Evolutionary conservation across 2,113 vertebrate genomes (phyloP), one percentile per base, ranked within the genome.

Genomic region (Martes martes): DNA sequence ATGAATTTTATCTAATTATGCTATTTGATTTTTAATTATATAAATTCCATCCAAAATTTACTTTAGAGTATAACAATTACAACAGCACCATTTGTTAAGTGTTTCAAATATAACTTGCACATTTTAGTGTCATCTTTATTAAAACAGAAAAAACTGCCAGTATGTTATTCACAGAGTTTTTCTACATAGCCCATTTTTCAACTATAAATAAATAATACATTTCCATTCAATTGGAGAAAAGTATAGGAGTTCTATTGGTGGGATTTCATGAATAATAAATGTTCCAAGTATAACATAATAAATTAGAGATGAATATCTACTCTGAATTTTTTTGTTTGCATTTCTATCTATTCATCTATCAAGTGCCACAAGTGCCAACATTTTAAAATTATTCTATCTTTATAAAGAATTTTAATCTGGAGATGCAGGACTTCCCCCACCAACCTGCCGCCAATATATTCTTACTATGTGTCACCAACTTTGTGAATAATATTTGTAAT

Each of bases 211-310:
- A 86, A 86, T 90, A 97, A 91, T 90, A 18, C 2, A 88, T 88
- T 71, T 73, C 21, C 10, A 36, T 91, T 90, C 74, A 87, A 79
- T 86, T 88, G 18, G 15, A 19, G 21, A 36, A 96, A 95, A 79
- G 10, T 91, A 83, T 2, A 84, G 33, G 14, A 28, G 13, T 91
- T 52, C 2, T n/a, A 65, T 73, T 93, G 39, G 6, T 93, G 39
- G 6, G 4, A 45, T 91, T 87, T 96, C 13, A 93, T 95, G 7
- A 95, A 83, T 95, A 95, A 95, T 82, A 73, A 19, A 74, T 79
- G 4, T 28, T 1, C 4, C 13, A 83, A 65, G 80, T 52, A 91
- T 67, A 94, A 57, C 4, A 92, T 87, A 80, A 95, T 91, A 9
- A 95, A 91, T 78, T 73, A 33, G 23, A 80, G 2, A 81, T 86